phyloP scores from a whole-genome alignment of 1,140 invertebrate species.

The Bemisia tabaci region DNA sequence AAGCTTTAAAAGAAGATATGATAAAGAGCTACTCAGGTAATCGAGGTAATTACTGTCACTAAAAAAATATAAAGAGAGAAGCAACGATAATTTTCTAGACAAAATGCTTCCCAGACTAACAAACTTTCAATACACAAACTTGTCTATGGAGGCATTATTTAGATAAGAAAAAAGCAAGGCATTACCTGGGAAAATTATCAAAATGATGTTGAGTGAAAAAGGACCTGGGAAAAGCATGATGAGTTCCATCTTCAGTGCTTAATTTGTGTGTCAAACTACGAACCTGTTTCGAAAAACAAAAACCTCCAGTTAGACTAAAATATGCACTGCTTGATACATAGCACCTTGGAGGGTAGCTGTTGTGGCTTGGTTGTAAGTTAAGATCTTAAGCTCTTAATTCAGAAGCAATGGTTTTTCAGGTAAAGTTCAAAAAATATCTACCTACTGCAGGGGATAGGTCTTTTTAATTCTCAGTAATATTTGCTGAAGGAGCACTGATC shows the following conservation, averaged over 20 bases:
- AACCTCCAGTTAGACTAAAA: conserved; percentile 4
- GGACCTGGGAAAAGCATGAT: conserved; percentile 29
- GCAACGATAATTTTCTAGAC: too few relatives aligned
- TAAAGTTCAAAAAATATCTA: conserved; percentile 4
- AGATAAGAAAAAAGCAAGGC: too few relatives aligned
- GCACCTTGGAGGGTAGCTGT: background rate
- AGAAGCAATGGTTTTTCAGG: background rate
- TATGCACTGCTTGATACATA: background rate
- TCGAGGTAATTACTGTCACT: too few relatives aligned
- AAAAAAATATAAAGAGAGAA: too few relatives aligned
- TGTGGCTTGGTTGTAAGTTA: background rate
- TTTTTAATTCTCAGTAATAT: too few relatives aligned
- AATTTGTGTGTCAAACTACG: conserved; percentile 67
- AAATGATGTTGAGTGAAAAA: conserved; percentile 23
- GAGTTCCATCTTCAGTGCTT: conserved; percentile 57
- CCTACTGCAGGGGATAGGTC: too few relatives aligned
- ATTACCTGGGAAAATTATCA: conserved; percentile 20
- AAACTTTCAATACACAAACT: too few relatives aligned
- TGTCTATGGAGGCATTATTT: too few relatives aligned
- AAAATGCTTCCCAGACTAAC: too few relatives aligned
- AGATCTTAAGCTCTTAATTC: background rate
- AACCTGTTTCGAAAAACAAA: conserved; percentile 37
- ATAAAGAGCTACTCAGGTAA: too few relatives aligned
- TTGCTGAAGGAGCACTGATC: too few relatives aligned
- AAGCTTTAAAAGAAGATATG: too few relatives aligned